Conservation (phyloP, 2,888 invertebrate genomes). For the Diplolepis rosae region DNA sequence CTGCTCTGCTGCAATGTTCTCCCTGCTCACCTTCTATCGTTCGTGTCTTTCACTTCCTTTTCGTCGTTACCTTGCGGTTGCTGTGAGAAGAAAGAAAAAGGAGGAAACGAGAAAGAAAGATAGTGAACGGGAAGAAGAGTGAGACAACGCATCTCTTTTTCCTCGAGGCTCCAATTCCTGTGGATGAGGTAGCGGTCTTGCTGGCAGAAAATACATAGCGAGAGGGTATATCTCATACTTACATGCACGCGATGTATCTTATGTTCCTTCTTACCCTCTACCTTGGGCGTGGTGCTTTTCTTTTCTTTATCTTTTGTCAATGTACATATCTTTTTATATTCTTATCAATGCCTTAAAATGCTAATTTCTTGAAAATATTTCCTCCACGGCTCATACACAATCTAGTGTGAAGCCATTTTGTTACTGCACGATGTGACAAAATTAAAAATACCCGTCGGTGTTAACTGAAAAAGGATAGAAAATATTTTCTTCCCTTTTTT, state of each 20-base stretch:
- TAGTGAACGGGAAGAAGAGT: slow-evolving; percentile 37
- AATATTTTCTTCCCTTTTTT: not conserved
- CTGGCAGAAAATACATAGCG: slow-evolving; percentile 42
- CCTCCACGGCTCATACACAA: no score
- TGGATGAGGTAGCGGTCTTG: slow-evolving; percentile 60
- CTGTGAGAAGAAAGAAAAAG: slow-evolving; percentile 32
- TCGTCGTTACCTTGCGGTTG: slow-evolving; percentile 27
- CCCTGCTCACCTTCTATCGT: slow-evolving; percentile 20
- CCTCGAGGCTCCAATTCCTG: slow-evolving; percentile 57
- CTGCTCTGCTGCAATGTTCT: slow-evolving; percentile 36
- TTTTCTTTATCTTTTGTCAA: slow-evolving; percentile 56
- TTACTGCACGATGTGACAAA: no score
- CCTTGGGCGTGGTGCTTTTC: slow-evolving; percentile 67
- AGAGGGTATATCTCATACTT: slow-evolving; percentile 38
- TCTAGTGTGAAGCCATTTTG: no score
- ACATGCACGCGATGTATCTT: slow-evolving; percentile 63
- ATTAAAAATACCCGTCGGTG: no score
- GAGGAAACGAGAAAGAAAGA: slow-evolving; percentile 24
- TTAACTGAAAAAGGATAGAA: not conserved
- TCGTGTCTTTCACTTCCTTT: slow-evolving; percentile 38
- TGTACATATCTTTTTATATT: slow-evolving; percentile 46
- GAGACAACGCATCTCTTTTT: slow-evolving; percentile 60
- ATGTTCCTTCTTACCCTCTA: no score
- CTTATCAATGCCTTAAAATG: not conserved
- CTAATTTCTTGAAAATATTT: no score